These are phyloP conservation scores for Pionites leucogaster DNA, from an alignment of 2,113 vertebrate genomes.

Conservation along the genomic window DNA sequence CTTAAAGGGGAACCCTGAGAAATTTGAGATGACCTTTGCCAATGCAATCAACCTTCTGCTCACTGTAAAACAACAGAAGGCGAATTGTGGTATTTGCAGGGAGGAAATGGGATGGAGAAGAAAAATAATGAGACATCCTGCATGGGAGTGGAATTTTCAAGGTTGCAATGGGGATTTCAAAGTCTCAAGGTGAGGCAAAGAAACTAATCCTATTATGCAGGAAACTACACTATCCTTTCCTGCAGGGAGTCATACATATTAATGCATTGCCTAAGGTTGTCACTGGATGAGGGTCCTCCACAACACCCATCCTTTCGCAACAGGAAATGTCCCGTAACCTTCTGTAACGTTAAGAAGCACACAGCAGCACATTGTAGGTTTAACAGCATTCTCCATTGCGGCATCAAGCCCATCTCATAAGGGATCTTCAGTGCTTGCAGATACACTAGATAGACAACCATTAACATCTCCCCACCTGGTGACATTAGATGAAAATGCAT, in stretches of 20 bases:
- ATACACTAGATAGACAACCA: not conserved
- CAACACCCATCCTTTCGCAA: not conserved
- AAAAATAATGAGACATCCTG: not conserved
- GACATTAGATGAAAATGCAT: not conserved
- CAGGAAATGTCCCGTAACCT: not conserved
- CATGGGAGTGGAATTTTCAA: not conserved
- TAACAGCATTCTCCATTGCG: not conserved
- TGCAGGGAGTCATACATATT: not conserved
- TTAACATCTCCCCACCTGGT: not conserved
- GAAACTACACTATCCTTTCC: not conserved
- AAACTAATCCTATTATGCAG: not conserved
- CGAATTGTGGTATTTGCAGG: not conserved
- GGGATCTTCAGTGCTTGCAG: not conserved
- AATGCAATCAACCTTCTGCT: not conserved
- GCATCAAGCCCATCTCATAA: not conserved
- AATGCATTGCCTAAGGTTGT: not conserved
- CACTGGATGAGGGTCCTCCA: not conserved
- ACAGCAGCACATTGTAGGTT: not conserved
- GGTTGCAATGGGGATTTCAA: not conserved
- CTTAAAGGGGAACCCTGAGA: not conserved
- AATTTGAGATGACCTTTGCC: not conserved
- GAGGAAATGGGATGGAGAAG: not conserved
- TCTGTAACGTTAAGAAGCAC: not conserved
- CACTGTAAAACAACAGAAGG: not conserved
- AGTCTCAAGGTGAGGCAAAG: not conserved